Evolutionary conservation across 2,797 vertebrate species (phyloP).

Genomic region (Carcharodon carcharias): DNA sequence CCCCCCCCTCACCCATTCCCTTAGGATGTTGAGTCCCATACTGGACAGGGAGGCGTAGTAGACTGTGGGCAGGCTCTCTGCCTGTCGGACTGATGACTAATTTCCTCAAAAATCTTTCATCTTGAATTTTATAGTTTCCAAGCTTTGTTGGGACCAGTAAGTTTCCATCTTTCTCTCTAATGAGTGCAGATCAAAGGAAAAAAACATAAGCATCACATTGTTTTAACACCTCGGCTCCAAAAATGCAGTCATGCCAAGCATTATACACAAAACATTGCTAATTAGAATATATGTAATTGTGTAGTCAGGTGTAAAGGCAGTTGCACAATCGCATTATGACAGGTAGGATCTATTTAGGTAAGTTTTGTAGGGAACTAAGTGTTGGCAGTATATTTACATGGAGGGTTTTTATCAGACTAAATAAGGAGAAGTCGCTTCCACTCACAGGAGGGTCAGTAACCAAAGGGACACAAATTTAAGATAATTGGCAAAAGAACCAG

Average conservation of each 20-base stretch:
- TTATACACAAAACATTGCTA: background rate
- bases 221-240: conserved; percentile 15
- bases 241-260: background rate
- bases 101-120: conserved; percentile 35
- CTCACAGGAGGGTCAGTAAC: background rate
- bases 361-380: background rate
- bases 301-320: background rate
- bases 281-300: background rate
- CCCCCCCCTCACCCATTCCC: background rate
- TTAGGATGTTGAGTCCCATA: background rate
- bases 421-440: background rate
- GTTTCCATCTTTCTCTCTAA: conserved; percentile 17
- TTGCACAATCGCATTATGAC: background rate
- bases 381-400: background rate
- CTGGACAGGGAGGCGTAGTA: background rate
- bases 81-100: conserved; percentile 31
- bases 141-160: conserved; percentile 1
- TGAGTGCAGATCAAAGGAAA: conserved; percentile 20
- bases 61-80: conserved; percentile 20
- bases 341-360: background rate
- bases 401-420: conserved; percentile 22
- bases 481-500: background rate
- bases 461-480: background rate
- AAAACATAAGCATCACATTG: background rate
- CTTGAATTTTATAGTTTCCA: conserved; percentile 29